These are phyloP conservation scores for Amphilophus citrinellus DNA, from an alignment of 2,113 vertebrate species.

Conservation along the genomic window DNA sequence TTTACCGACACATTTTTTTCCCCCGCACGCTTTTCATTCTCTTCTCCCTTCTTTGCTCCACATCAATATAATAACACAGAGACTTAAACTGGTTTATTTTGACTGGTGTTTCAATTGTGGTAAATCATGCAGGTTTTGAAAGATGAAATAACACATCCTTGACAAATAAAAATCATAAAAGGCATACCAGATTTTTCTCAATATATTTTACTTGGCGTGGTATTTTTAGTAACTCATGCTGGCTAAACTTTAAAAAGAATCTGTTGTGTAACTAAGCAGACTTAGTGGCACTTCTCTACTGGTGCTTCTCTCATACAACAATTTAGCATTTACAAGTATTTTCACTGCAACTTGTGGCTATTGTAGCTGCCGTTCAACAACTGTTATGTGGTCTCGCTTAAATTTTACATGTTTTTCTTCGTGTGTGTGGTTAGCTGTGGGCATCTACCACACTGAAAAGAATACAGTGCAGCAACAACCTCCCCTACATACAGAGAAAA, in stretches of 20 bases:
- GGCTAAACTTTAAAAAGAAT: conserved; percentile 1
- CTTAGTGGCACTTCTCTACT: background rate
- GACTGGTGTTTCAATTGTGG: background rate
- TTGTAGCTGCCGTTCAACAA: background rate
- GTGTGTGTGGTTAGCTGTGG: background rate
- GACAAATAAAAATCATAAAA: conserved; percentile 2
- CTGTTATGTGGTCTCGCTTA: background rate
- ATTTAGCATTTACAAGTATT: background rate
- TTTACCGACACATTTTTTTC: background rate
- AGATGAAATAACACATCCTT: background rate
- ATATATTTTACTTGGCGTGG: background rate
- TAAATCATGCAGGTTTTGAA: background rate
- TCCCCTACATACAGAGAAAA: conserved; percentile 54
- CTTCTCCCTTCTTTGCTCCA: background rate
- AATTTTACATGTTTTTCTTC: background rate
- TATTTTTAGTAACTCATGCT: background rate
- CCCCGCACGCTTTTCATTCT: background rate
- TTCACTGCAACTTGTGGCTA: background rate
- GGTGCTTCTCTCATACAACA: background rate
- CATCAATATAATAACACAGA: background rate
- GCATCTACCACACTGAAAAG: conserved; percentile 24
- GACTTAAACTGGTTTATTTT: background rate
- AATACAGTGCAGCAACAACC: conserved; percentile 30
- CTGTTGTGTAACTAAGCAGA: background rate
- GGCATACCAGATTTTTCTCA: background rate